Conservation (phyloP, 2,113 vertebrate species). For the Beaufortia kweichowensis region DNA sequence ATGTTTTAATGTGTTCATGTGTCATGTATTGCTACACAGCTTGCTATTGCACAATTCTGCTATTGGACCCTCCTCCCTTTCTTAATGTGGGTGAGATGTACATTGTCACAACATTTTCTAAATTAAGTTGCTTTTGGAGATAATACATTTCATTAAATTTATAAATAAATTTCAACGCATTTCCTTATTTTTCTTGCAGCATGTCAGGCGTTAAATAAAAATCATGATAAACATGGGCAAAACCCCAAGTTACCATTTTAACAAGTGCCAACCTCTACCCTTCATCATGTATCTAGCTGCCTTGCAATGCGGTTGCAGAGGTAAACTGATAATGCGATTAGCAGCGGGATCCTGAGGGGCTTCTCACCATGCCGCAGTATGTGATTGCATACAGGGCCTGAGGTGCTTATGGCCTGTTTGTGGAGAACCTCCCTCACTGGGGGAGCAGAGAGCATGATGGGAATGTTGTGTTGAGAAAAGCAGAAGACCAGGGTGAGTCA, state of each 20-base stretch:
- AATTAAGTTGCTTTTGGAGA: not conserved
- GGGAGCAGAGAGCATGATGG: not conserved
- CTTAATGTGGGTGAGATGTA: too few relatives aligned
- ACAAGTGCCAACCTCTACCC: not conserved
- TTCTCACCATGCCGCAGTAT: not conserved
- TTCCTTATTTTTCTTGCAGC: not conserved
- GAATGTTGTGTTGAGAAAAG: constrained; percentile 21
- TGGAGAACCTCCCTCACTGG: not conserved
- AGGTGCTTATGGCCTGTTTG: constrained; percentile 3
- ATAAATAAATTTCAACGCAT: too few relatives aligned
- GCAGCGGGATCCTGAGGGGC: constrained; percentile 6
- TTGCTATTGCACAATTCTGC: not conserved
- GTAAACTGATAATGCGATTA: constrained; percentile 35
- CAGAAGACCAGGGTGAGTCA: constrained; percentile 36
- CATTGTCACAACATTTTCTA: not conserved
- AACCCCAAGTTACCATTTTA: not conserved
- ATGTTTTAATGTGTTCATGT: not conserved
- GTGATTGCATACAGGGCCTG: constrained; percentile 15
- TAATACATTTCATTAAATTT: not conserved
- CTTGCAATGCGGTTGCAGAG: constrained; percentile 20
- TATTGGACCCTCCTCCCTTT: not conserved
- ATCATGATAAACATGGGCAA: too few relatives aligned
- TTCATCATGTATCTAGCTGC: not conserved
- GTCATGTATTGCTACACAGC: not conserved
- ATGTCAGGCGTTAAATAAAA: not conserved